Evolutionary conservation across 2,888 invertebrate species (phyloP).

Genomic region (Machimus rusticus): DNA sequence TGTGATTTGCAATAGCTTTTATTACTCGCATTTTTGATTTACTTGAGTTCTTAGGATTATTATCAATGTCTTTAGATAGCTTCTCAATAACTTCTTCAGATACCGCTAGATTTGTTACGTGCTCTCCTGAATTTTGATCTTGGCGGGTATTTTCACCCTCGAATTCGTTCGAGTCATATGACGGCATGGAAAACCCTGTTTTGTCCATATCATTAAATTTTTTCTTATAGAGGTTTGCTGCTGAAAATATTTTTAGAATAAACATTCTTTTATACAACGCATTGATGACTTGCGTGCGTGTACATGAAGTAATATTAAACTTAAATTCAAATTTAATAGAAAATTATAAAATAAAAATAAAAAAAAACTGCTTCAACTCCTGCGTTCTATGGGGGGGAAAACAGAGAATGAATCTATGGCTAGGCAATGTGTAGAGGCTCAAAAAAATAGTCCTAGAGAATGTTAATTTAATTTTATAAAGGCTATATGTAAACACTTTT

Average conservation of each 20-base stretch:
- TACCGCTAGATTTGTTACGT: neutral
- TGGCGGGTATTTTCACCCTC: neutral
- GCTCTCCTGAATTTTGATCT: neutral
- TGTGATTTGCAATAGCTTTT: neutral
- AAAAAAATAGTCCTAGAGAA: too few relatives aligned
- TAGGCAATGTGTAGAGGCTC: too few relatives aligned
- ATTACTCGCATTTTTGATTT: neutral
- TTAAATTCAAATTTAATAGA: too few relatives aligned
- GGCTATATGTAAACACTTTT: too few relatives aligned
- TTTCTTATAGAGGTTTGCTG: neutral
- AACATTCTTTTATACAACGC: neutral
- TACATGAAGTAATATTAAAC: too few relatives aligned
- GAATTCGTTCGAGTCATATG: neutral
- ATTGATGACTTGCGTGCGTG: too few relatives aligned
- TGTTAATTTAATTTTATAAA: too few relatives aligned
- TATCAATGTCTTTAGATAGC: neutral
- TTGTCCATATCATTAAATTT: neutral
- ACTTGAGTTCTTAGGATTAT: neutral
- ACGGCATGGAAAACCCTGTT: neutral
- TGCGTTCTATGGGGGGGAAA: too few relatives aligned
- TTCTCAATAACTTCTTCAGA: neutral
- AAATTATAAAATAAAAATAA: too few relatives aligned
- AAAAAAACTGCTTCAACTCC: too few relatives aligned
- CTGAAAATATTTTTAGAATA: neutral
- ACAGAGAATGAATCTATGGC: too few relatives aligned